phyloP scores from a whole-genome alignment of 2,797 vertebrate species.

The Borostomias antarcticus region DNA sequence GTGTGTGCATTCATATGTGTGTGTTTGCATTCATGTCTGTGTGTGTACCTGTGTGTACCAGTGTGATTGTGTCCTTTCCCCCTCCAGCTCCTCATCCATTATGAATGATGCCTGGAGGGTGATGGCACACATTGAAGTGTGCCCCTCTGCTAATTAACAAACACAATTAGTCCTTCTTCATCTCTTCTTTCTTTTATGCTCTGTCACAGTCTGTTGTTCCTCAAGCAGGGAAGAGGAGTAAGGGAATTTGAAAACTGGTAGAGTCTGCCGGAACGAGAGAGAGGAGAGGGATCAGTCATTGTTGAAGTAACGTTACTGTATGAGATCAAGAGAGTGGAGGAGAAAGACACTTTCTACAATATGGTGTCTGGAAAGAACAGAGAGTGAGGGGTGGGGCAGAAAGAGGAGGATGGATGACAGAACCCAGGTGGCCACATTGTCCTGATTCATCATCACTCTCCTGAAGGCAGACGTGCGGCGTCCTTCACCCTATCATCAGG shows the following conservation, averaged over 20 bases:
- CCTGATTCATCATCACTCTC: neutral
- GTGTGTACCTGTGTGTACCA: neutral
- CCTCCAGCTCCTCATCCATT: slow-evolving; percentile 19
- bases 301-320: too few species aligned
- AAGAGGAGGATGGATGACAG: slow-evolving; percentile 19
- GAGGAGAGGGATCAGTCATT: too few species aligned
- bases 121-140: slow-evolving; percentile 12
- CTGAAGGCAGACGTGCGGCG: neutral
- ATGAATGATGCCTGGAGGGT: slow-evolving; percentile 12
- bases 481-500: neutral
- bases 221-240: neutral
- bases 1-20: slow-evolving; percentile 6
- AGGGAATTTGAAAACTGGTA: too few species aligned
- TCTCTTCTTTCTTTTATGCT: slow-evolving; percentile 16
- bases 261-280: too few species aligned
- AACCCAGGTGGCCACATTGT: neutral
- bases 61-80: neutral
- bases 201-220: neutral
- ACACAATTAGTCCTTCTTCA: slow-evolving; percentile 27
- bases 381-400: slow-evolving; percentile 3
- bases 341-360: slow-evolving; percentile 3
- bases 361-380: slow-evolving; percentile 47
- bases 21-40: slow-evolving; percentile 8
- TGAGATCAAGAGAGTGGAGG: neutral
- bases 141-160: slow-evolving; percentile 28